These are phyloP conservation scores for Lanius collurio DNA, from an alignment of 2,113 vertebrate genomes.

Conservation along the genomic window DNA sequence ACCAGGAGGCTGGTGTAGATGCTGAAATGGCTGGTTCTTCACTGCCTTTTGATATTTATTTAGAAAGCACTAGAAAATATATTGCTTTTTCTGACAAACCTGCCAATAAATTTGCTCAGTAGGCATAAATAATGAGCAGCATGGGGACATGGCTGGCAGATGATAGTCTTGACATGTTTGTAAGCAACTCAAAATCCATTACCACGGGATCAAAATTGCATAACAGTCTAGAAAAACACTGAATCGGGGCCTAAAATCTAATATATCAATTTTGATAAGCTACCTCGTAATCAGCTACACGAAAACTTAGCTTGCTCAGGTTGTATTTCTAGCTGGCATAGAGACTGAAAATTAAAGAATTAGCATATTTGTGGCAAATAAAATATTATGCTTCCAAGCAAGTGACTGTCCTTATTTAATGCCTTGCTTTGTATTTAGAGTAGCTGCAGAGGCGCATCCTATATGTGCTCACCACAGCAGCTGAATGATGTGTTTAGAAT, in stretches of 20 bases:
- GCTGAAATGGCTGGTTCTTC: background rate
- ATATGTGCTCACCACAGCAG: background rate
- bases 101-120: background rate
- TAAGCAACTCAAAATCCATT: slow-evolving; percentile 15
- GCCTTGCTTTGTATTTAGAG: background rate
- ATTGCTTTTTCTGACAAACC: background rate
- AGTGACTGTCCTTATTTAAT: slow-evolving; percentile 44
- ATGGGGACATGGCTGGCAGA: background rate
- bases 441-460: background rate
- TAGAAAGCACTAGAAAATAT: background rate
- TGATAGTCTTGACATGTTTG: slow-evolving; percentile 1
- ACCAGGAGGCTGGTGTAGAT: background rate
- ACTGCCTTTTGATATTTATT: background rate
- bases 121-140: background rate
- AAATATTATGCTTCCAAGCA: slow-evolving; percentile 22
- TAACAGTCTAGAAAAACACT: background rate
- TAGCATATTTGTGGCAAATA: slow-evolving; percentile 45
- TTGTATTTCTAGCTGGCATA: slow-evolving; percentile 14
- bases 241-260: background rate
- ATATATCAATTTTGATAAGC: background rate
- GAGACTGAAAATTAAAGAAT: slow-evolving; percentile 42
- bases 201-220: background rate
- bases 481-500: slow-evolving; percentile 21
- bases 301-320: background rate
- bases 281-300: background rate